Conservation (phyloP, 2,888 invertebrate genomes). For the Esperia sulphurella region DNA sequence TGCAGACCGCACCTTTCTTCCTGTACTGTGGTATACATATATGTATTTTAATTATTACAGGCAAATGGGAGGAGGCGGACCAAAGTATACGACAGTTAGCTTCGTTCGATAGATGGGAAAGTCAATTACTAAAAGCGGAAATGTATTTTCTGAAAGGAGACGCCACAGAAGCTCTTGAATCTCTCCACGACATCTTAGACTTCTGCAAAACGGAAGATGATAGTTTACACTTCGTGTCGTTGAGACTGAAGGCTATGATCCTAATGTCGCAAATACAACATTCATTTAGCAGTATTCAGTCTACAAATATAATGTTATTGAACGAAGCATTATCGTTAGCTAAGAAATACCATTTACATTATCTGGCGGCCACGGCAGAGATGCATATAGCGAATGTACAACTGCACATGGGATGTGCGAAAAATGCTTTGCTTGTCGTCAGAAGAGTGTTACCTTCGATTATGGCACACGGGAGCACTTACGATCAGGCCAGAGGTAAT, state of each 20-base stretch:
- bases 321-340: constrained; percentile 87
- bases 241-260: constrained; percentile 83
- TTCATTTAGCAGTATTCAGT: constrained; percentile 77
- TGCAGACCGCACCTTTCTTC: too few species aligned
- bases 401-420: constrained; percentile 86
- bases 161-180: constrained; percentile 61
- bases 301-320: constrained; percentile 76
- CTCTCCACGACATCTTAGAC: constrained; percentile 73
- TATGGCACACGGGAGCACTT: constrained; percentile 89
- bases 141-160: constrained; percentile 77
- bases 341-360: constrained; percentile 86
- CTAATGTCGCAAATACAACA: constrained; percentile 83
- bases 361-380: constrained; percentile 85
- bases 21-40: too few species aligned
- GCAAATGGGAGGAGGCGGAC: constrained; percentile 85
- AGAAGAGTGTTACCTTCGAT: constrained; percentile 85
- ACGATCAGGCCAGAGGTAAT: constrained; percentile 86
- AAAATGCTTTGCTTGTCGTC: constrained; percentile 85
- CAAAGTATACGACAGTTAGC: constrained; percentile 83
- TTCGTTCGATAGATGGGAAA: constrained; percentile 83
- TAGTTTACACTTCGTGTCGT: constrained; percentile 71
- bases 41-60: constrained; percentile 42
- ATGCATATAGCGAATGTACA: constrained; percentile 90
- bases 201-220: constrained; percentile 74
- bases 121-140: constrained; percentile 78